Evolutionary conservation across 2,888 invertebrate species (phyloP), one percentile per base, ranked within the genome.

Genomic region (Phrixothrix hirtus): DNA sequence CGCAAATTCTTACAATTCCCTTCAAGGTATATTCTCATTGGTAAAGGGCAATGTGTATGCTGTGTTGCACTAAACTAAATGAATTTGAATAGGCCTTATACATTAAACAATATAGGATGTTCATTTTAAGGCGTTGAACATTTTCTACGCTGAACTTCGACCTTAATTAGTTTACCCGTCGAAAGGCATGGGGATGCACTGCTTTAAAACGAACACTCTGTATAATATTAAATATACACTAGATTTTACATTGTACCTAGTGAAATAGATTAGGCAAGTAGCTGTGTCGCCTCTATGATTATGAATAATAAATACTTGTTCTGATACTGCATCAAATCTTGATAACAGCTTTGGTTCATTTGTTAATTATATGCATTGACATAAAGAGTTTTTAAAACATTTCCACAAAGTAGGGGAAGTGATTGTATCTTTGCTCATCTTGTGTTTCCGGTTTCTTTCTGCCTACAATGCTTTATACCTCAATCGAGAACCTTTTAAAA

Each of bases 51-150:
- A 46, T 47, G 49, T 35, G 13, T 12, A 13, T 12, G 15, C 31
- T 48, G 53, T 44, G 29, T 41, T 55, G 49, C 58, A 59, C 64
- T 65, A 59, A 59, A 62, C 61, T 66, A 34, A 61, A 59, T 65
- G 62, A 67, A 66, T 64, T 62, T 50, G 64, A 63, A 64, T 66
- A 64, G 62, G 62, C 65, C 65, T 65, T 64, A 56, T 25, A 38
- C 39, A 35, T 34, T 42, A 31, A n/a, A n/a, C n/a, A n/a, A n/a
- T 52, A 46, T 37, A 52, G 52, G 46, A 37, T 52, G 36, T 52
- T 52, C 46, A 27, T 42, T 52, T 52, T 46, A 46, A 41, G 46
- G 36, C 43, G 26, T 26, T 21, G 4, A 30, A 31, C 26, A 11
- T 27, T 34, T 14, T 5, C 14, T 29, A n/a, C n/a, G n/a, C n/a